Base-by-base conservation (phyloP, 2,888 invertebrate species). In the Pelosia muscerda region DNA sequence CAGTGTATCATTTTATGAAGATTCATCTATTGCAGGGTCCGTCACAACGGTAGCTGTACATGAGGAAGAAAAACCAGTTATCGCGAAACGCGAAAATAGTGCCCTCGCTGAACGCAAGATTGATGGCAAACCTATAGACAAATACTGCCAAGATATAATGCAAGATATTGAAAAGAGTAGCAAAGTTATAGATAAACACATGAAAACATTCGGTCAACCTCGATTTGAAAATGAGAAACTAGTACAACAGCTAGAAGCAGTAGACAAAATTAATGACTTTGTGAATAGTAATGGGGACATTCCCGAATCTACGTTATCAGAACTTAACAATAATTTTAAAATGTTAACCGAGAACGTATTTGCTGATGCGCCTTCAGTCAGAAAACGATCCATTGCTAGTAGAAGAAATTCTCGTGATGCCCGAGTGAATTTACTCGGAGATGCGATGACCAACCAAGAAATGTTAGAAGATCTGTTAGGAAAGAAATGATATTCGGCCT, bases 161-260 rank as follows among this genome's bases (percentile, higher is more conserved):
- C 89, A 91, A 63, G 93, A 94, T 66, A 92, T 94, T 69, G 93
- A 95, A 68, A 93, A 90, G 68, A 95, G 92, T 61, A 90, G 81
- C 70, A 90, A 91, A 86, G 88, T 93, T 1, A 95, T 96, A 42
- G 95, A 96, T 65, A 92, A 85, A 68, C 96, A 96, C 69, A 91
- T 95, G 77, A 92, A 93, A 72, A 92, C 93, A 61, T 94, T 95
- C 63, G 92, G 91, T 73, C 86, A 85, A 22, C 90, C 94, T 0
- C 91, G 89, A 79, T 86, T 89, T 23, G 95, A 95, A 34, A 95
- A 94, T 22, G 94, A 95, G 59, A 93, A 92, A 67, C 74, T 96
- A 9, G 88, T 95, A 0, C 89, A 95, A 65, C 93, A 95, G 60
- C 82, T 96, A 58, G 89, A 95, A 81, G 92, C 92, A 56, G 95